These are phyloP conservation scores for Acromyrmex charruanus DNA, from an alignment of 1,140 invertebrate species.

Conservation along the genomic window DNA sequence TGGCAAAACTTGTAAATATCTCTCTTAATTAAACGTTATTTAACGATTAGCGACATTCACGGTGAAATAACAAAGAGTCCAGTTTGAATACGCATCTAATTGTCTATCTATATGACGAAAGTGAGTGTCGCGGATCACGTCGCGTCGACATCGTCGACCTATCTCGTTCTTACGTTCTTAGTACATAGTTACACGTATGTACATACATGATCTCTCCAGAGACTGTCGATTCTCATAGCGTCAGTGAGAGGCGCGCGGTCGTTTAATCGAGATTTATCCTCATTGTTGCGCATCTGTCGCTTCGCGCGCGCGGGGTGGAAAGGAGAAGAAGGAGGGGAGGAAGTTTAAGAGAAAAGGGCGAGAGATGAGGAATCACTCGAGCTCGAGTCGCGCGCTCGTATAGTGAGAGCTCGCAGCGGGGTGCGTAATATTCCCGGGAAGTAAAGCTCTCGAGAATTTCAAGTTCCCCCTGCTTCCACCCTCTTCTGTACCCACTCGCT, in stretches of 20 bases:
- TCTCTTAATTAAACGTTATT: neutral
- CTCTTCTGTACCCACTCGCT: constrained; percentile 2
- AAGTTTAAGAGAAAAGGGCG: constrained; percentile 72
- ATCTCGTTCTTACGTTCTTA: neutral
- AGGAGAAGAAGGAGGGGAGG: constrained; percentile 31
- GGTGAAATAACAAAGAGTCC: neutral
- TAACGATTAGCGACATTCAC: neutral
- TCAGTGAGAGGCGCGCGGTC: constrained; percentile 3
- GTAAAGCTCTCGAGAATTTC: constrained; percentile 84
- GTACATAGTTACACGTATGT: too few relatives aligned
- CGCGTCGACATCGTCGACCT: neutral
- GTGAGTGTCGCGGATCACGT: neutral
- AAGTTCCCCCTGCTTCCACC: constrained; percentile 67
- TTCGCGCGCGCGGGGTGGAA: constrained; percentile 60
- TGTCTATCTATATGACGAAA: neutral
- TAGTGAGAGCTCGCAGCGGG: constrained; percentile 71
- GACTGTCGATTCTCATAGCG: neutral
- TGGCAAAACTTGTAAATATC: neutral
- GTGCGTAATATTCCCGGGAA: constrained; percentile 83
- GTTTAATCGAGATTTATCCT: constrained; percentile 55
- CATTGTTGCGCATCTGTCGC: constrained; percentile 74
- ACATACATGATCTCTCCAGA: neutral
- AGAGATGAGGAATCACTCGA: constrained; percentile 80
- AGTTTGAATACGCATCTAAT: neutral
- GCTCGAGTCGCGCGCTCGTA: constrained; percentile 68